Percentiles rank a stretch among this genome's conserved stretches.
phyloP scores from a whole-genome alignment of 2,113 vertebrate species.

The Craseonycteris thonglongyai region DNA sequence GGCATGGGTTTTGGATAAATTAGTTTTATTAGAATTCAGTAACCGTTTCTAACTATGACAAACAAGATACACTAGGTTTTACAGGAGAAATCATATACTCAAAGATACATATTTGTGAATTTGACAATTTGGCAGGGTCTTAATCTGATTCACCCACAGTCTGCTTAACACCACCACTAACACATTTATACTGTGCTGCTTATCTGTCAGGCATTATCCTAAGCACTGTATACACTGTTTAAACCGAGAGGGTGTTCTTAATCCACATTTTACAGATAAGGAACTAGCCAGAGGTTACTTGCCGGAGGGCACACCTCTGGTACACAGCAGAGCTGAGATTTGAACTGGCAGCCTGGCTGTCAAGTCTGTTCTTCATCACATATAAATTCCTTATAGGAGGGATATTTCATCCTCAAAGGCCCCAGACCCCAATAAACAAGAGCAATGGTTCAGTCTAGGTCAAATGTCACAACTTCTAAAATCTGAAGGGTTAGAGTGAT shows the following conservation, averaged over 20 bases:
- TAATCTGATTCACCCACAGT: neutral
- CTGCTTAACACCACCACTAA: neutral
- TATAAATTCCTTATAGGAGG: too few relatives aligned
- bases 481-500: neutral
- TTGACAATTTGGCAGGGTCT: neutral
- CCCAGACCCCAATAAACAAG: neutral
- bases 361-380: neutral
- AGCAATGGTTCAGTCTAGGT: neutral
- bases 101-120: neutral
- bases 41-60: neutral
- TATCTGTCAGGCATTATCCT: neutral
- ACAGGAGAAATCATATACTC: neutral
- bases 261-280: neutral
- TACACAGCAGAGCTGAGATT: neutral
- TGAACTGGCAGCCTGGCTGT: neutral
- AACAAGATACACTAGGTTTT: neutral
- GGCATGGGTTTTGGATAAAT: neutral
- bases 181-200: neutral
- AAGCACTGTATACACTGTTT: neutral
- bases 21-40: neutral
- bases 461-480: neutral
- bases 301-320: neutral
- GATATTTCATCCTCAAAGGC: neutral
- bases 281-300: neutral
- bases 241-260: neutral